Base-by-base conservation (phyloP, 2,113 vertebrate genomes). In the Phocoena sinus region DNA sequence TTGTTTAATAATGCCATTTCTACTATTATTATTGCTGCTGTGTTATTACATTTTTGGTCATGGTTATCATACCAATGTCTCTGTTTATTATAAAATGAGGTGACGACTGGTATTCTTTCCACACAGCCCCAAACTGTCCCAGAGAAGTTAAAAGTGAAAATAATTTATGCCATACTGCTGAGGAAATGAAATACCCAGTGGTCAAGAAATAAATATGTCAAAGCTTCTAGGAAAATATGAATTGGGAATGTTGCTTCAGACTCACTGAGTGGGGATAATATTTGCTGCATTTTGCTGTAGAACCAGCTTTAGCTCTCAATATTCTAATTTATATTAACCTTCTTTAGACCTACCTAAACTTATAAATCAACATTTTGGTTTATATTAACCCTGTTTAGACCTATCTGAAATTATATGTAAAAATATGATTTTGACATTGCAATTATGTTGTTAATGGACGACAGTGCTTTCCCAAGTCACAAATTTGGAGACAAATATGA, bases 11-110 rank as follows among this genome's bases (percentile, higher is more conserved):
- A 96, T 93, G 25, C 41, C 36, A 20, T 65, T 86, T 86, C 56
- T 56, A 53, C 31, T 56, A 41, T 88, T 74, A 76, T 93, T 88
- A 81, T 67, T 87, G n/a, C 74, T 84, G 38, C 70, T 93, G 38
- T 23, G 13, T 82, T 70, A 93, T 89, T 89, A 68, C 28, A 28
- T 14, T 87, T 95, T 93, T 92, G 92, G 80, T 28, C 8, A 33
- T 56, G 53, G 80, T 96, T 84, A 81, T 70, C 18, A 1, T 73
- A 81, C 47, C 84, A 88, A 63, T 2, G 26, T 97, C 81, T 96
- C 62, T 97, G 70, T 91, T 96, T 95, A 92, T 97, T 94, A 90
- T 96, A 97, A 97, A 96, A 90, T 38, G 80, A 96, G 73, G 94
- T 89, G 47, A 71, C 31, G 12, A 84, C 74, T 95, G 71, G 68